Conservation (phyloP, 2,113 vertebrate species). For the Xenopus borealis region DNA sequence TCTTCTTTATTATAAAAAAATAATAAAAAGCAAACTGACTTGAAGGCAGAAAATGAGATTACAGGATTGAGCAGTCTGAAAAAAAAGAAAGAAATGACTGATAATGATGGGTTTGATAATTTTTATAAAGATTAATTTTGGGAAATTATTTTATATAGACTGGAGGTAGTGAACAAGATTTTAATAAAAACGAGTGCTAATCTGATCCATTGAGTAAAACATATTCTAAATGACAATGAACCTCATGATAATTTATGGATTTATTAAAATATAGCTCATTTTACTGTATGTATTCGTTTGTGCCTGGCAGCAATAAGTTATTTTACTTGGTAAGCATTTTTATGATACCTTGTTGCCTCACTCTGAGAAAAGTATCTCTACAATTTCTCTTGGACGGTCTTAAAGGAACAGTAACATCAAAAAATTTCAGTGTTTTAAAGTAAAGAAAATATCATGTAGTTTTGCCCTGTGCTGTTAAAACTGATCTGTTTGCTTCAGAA, state of each 20-base stretch:
- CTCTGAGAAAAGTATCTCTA: too few species aligned
- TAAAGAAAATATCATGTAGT: too few species aligned
- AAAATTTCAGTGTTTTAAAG: too few species aligned
- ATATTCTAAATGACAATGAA: too few species aligned
- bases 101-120: background rate
- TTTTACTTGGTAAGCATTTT: background rate
- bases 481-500: too few species aligned
- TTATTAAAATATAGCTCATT: too few species aligned
- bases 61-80: background rate
- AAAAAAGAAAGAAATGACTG: background rate
- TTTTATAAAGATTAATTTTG: background rate
- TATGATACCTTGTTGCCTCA: background rate
- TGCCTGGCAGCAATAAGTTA: background rate
- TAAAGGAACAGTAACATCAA: too few species aligned
- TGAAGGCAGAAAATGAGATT: constrained; percentile 18
- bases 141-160: background rate
- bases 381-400: too few species aligned
- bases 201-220: too few species aligned
- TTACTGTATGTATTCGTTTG: too few species aligned
- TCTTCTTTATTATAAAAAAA: constrained; percentile 13
- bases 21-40: background rate
- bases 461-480: too few species aligned
- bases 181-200: background rate
- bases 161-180: background rate
- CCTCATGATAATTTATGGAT: too few species aligned